Evolutionary conservation across 2,113 vertebrate genomes (phyloP).

Genomic region (Pterophyllum scalare): DNA sequence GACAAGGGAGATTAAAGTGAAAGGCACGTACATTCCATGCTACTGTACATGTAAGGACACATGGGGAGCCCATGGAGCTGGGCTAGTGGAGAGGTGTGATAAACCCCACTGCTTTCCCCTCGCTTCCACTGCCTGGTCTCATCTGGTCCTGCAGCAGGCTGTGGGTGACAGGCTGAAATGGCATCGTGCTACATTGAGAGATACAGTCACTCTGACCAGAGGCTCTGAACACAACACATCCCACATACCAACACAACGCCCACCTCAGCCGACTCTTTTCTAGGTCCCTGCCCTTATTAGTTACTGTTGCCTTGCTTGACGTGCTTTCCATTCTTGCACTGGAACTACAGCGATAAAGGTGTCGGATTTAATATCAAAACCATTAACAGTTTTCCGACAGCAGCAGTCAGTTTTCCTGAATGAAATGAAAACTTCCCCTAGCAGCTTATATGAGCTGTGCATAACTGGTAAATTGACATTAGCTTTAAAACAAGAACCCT

Average conservation of each 20-base stretch:
- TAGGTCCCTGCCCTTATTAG: neutral
- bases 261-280: neutral
- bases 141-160: constrained; percentile 65
- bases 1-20: constrained; percentile 68
- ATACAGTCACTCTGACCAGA: constrained; percentile 48
- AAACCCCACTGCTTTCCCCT: constrained; percentile 40
- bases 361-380: neutral
- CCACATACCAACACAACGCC: constrained; percentile 26
- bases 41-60: constrained; percentile 56
- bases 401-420: neutral
- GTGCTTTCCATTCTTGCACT: neutral
- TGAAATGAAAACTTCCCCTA: neutral
- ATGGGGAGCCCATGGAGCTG: constrained; percentile 27
- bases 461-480: neutral
- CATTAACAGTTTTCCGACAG: neutral
- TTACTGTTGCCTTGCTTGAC: constrained; percentile 7
- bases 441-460: neutral
- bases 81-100: constrained; percentile 64
- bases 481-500: neutral
- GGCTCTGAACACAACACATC: constrained; percentile 35
- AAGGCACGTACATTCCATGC: constrained; percentile 63
- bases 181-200: constrained; percentile 48
- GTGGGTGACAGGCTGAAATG: constrained; percentile 61
- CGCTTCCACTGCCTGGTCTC: constrained; percentile 62
- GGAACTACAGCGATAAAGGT: neutral